phyloP scores from a whole-genome alignment of 2,113 vertebrate species.

The Oreotrochilus melanogaster region DNA sequence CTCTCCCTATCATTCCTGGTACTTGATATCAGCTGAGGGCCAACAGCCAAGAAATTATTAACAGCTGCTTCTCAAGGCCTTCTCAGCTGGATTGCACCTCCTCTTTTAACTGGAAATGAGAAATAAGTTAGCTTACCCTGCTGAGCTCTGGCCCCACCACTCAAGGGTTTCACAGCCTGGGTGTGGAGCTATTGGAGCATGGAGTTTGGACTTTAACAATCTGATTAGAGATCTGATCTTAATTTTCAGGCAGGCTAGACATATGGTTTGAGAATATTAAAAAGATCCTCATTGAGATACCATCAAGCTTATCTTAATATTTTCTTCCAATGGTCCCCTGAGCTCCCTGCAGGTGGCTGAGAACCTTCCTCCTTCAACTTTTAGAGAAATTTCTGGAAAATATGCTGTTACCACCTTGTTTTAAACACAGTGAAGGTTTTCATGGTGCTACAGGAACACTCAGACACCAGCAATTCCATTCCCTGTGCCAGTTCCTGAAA shows the following conservation, averaged over 20 bases:
- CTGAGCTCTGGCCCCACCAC: not conserved
- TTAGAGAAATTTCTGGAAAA: not conserved
- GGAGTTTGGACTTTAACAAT: not conserved
- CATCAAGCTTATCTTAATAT: not conserved
- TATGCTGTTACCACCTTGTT: not conserved
- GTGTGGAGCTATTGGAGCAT: not conserved
- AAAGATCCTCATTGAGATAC: not conserved
- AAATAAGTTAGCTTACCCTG: not conserved
- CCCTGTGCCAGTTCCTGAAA: not conserved
- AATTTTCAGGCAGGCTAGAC: not conserved
- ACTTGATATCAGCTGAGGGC: not conserved
- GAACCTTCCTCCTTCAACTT: not conserved
- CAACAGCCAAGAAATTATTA: not conserved
- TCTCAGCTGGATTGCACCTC: not conserved
- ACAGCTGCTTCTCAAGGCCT: not conserved
- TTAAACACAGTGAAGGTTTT: not conserved
- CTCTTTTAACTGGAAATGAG: not conserved
- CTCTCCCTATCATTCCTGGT: not conserved
- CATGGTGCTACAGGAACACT: not conserved
- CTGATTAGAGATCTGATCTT: not conserved
- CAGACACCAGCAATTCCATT: not conserved
- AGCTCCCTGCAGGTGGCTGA: not conserved
- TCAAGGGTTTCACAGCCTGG: fast-evolving
- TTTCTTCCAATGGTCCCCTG: not conserved
- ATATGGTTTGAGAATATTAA: not conserved